Conservation (phyloP, 1,140 invertebrate species). For the Pygmarrhopalites habei region DNA sequence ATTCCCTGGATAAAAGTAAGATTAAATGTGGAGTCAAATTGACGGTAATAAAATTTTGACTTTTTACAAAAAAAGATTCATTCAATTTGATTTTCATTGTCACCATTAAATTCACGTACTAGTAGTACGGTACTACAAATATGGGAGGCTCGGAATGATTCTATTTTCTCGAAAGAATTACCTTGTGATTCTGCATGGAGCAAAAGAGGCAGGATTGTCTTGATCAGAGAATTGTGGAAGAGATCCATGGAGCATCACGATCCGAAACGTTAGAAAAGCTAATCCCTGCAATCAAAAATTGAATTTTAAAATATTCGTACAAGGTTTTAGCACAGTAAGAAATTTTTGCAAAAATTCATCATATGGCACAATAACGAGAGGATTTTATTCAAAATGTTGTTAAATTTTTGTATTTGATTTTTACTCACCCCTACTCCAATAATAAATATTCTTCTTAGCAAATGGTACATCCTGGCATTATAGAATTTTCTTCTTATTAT, state of each 20-base stretch:
- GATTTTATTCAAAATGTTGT: neutral
- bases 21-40: no score
- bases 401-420: neutral
- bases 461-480: constrained; percentile 21
- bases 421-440: constrained; percentile 32
- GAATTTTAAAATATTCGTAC: neutral
- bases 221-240: constrained; percentile 72
- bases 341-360: neutral
- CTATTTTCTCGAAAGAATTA: constrained; percentile 47
- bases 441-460: constrained; percentile 32
- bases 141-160: no score
- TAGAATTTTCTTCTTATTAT: constrained; percentile 23
- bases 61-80: no score
- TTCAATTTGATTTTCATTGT: no score
- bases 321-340: neutral
- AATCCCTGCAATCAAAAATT: constrained; percentile 48
- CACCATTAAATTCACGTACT: no score
- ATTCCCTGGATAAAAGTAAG: no score
- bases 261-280: constrained; percentile 55
- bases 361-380: neutral
- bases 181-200: constrained; percentile 59
- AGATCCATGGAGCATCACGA: constrained; percentile 65
- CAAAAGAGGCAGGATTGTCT: constrained; percentile 78
- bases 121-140: no score
- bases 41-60: no score